Base-by-base conservation (phyloP, 1,140 invertebrate genomes). In the Drosophila lowei region DNA sequence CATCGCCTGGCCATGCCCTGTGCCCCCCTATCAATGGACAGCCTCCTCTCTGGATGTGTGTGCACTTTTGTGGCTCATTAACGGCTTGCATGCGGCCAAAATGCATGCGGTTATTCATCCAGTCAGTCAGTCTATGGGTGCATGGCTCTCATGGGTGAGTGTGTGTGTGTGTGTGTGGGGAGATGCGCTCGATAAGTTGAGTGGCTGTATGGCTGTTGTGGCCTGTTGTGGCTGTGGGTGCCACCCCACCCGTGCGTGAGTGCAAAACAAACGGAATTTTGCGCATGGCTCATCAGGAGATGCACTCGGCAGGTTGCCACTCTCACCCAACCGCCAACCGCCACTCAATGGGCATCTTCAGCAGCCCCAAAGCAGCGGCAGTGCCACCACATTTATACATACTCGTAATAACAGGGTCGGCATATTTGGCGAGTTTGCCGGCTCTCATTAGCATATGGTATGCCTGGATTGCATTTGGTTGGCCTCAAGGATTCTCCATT, bases 61-160 rank as follows among this genome's bases (percentile, higher is more conserved):
- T 81, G 78, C 83, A 76, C 62, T 83, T 88, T 88, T 88, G 83
- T 79, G 83, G 83, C 83, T 88, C 83, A 88, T 88, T 88, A 88
- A 83, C 72, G 83, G 83, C 67, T 86, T 72, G 74, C 75, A 66
- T 79, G 73, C 54, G 64, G 57, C 75, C 83, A 67, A 88, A 83
- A 72, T 88, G 83, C 75, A 66, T 75, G 77, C 49, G 83, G 71
- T 63, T 81, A 67, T 85, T 61, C 70, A 72, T 72, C 72, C 48
- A 63, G 50, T 63, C 65, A 48, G 72, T 79, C 48, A 63, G 50
- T 63, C 65, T 50, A 76, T 79, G 59, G 30, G 30, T 42, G 72
- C 44, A 47, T 49, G 53, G 23, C n/a, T 60, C 46, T 38, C 23
- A 7, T 7, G 28, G 6, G 41, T 7, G 28, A 0, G 41, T 41